A percentile compares a stretch with the other conserved stretches of the same genome.
Evolutionary conservation across 1,140 invertebrate genomes (phyloP).

Genomic region (Drosophila nikananu): DNA sequence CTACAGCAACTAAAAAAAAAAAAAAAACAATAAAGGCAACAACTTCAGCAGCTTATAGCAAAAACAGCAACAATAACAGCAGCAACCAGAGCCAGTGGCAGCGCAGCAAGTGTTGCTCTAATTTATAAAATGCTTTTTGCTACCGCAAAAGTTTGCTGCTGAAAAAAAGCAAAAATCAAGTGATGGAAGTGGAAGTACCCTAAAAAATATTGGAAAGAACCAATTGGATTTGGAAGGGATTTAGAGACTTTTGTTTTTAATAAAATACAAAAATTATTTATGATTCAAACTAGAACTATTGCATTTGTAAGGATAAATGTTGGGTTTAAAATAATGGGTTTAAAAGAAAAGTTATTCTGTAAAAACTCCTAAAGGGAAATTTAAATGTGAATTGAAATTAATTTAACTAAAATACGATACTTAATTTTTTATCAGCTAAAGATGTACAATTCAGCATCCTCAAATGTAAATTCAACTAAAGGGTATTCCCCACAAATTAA

Average conservation of each 20-base stretch:
- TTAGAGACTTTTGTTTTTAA: background rate
- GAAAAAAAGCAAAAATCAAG: constrained; percentile 29
- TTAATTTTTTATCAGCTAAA: background rate
- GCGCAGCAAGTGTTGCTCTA: constrained; percentile 78
- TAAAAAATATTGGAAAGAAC: background rate
- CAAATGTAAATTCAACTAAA: background rate
- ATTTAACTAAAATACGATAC: background rate
- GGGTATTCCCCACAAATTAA: constrained; percentile 75
- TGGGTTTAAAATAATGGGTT: background rate
- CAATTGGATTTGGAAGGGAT: background rate
- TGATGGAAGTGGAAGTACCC: constrained; percentile 36
- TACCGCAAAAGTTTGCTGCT: constrained; percentile 50
- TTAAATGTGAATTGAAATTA: background rate
- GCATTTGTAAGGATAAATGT: background rate
- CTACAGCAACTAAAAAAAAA: constrained; percentile 11
- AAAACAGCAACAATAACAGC: constrained; percentile 4
- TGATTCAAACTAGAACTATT: background rate
- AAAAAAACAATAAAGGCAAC: constrained; percentile 24
- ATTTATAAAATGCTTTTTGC: constrained; percentile 80
- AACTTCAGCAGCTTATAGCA: constrained; percentile 28
- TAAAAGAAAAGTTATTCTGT: rapidly evolving
- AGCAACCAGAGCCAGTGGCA: constrained; percentile 30
- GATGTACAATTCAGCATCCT: background rate
- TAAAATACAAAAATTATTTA: background rate
- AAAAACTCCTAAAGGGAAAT: background rate